phyloP scores from a whole-genome alignment of 2,797 vertebrate genomes.

The Sternotherus odoratus region DNA sequence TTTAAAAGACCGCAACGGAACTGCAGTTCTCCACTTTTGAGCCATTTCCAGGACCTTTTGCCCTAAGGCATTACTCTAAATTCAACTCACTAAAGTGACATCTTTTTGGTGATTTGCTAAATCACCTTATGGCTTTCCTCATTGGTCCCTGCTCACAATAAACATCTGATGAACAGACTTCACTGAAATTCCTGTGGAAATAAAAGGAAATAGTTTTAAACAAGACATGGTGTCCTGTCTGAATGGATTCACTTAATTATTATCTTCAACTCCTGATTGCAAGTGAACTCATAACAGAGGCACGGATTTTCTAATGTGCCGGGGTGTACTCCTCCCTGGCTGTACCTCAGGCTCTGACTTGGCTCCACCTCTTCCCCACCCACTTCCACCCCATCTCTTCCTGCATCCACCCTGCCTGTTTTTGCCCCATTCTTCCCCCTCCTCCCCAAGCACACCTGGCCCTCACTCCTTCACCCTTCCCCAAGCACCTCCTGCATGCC shows the following conservation, averaged over 20 bases:
- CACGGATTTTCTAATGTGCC: no score
- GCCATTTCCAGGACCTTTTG: background rate
- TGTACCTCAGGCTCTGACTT: no score
- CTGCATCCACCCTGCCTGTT: no score
- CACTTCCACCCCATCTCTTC: no score
- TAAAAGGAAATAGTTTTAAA: background rate
- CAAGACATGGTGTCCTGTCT: background rate
- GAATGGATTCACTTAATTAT: slow-evolving; percentile 31
- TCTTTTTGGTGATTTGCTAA: slow-evolving; percentile 29
- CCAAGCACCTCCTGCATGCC: no score
- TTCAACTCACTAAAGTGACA: background rate
- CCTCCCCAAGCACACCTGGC: no score
- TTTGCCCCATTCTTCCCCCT: no score
- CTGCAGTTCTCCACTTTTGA: rapidly evolving
- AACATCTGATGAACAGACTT: slow-evolving; percentile 24
- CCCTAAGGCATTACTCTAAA: background rate
- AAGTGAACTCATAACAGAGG: slow-evolving; percentile 41
- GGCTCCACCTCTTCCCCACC: no score
- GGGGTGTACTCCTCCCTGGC: no score
- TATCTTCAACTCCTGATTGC: slow-evolving; percentile 24
- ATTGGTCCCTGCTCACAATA: slow-evolving; percentile 22
- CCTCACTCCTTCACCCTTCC: no score
- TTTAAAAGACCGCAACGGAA: background rate
- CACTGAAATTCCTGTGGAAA: background rate
- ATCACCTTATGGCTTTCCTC: slow-evolving; percentile 7